phyloP scores from a whole-genome alignment of 64 coral and sea anemone genomes.

The Orbicella faveolata region DNA sequence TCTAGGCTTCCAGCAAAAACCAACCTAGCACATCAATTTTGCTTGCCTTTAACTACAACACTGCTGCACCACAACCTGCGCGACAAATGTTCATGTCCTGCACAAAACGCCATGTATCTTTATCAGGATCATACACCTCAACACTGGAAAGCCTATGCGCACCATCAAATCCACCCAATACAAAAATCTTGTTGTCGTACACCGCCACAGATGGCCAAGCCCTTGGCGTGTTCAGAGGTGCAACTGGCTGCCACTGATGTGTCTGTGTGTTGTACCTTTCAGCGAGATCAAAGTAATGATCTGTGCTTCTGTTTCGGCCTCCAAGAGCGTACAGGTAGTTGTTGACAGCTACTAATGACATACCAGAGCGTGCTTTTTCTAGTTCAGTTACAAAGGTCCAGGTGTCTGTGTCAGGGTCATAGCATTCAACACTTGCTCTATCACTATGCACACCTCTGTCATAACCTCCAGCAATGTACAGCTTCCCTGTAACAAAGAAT shows the following conservation, averaged over 20 bases:
- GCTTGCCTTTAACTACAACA: conserved; percentile 38
- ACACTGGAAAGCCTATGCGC: conserved; percentile 85
- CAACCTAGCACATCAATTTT: background rate
- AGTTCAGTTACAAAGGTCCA: conserved; percentile 99
- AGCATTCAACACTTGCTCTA: conserved; percentile 95
- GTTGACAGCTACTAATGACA: conserved; percentile 69
- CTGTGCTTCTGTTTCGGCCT: conserved; percentile 95
- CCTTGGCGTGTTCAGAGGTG: conserved; percentile 85
- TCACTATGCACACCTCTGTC: conserved; percentile 94
- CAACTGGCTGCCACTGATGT: conserved; percentile 90
- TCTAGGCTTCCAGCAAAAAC: background rate
- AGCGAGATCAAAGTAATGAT: conserved; percentile 96
- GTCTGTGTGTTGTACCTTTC: conserved; percentile 89
- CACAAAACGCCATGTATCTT: conserved; percentile 84
- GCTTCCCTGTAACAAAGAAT: conserved; percentile 56
- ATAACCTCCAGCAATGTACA: conserved; percentile 97
- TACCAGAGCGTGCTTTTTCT: conserved; percentile 93
- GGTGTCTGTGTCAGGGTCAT: conserved; percentile 90
- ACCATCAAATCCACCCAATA: conserved; percentile 98
- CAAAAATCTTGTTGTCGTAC: conserved; percentile 94
- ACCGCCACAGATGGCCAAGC: conserved; percentile 94
- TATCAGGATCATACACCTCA: conserved; percentile 86
- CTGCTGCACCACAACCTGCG: conserved; percentile 90
- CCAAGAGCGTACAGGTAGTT: conserved; percentile 88
- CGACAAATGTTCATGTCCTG: conserved; percentile 90